phyloP scores from a whole-genome alignment of 2,888 invertebrate genomes.

The Eilema depressum region DNA sequence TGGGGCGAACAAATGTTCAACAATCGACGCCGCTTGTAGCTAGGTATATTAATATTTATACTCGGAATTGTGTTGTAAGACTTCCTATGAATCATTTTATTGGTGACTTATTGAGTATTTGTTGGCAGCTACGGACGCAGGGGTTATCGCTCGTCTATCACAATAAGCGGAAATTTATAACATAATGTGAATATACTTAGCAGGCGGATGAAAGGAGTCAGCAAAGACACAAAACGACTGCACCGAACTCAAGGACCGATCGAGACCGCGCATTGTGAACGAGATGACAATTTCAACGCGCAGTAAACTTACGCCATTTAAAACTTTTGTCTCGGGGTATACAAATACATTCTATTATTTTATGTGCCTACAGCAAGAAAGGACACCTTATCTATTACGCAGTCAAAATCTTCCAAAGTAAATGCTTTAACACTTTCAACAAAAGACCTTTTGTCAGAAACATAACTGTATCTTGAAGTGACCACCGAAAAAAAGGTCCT shows the following conservation, averaged over 20 bases:
- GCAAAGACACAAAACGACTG: constrained; percentile 44
- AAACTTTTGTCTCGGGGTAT: constrained; percentile 49
- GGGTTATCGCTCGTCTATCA: constrained; percentile 77
- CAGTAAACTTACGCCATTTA: constrained; percentile 42
- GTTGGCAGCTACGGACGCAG: constrained; percentile 64
- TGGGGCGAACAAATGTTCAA: constrained; percentile 41
- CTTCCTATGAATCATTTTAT: constrained; percentile 71
- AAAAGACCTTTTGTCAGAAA: constrained; percentile 62
- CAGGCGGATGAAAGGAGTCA: constrained; percentile 47
- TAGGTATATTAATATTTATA: constrained; percentile 27
- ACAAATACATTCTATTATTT: constrained; percentile 38
- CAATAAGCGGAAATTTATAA: constrained; percentile 68
- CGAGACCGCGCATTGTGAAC: constrained; percentile 45
- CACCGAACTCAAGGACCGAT: constrained; percentile 50
- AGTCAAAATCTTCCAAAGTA: constrained; percentile 54
- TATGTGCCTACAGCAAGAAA: constrained; percentile 30
- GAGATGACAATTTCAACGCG: constrained; percentile 57
- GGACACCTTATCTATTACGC: constrained; percentile 45
- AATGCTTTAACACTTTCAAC: constrained; percentile 70
- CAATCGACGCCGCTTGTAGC: constrained; percentile 31
- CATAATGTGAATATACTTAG: constrained; percentile 45
- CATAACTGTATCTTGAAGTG: constrained; percentile 78
- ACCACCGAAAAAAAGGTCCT: constrained; percentile 73
- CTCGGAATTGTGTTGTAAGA: constrained; percentile 44
- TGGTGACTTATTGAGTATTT: constrained; percentile 65